Percentiles rank a stretch among this genome's conserved stretches.
Evolutionary conservation across 1,140 invertebrate genomes (phyloP).

Genomic region (Drosophila tropicalis): DNA sequence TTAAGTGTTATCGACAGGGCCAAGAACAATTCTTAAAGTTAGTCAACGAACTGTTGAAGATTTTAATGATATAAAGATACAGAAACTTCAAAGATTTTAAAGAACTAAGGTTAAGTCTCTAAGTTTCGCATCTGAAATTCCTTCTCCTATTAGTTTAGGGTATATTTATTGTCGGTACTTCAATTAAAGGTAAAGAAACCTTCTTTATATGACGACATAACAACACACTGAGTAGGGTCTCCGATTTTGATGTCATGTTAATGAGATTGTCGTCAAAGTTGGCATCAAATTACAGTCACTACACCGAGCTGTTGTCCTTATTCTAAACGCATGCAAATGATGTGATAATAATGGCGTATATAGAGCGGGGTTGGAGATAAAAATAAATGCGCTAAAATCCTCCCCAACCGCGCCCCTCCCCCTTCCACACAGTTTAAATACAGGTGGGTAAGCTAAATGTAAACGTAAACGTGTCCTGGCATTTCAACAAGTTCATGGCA

Average conservation of each 20-base stretch:
- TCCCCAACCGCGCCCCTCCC: conserved; percentile 5
- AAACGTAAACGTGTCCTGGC: conserved; percentile 56
- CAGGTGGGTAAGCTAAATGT: conserved; percentile 51
- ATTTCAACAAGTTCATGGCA: conserved; percentile 51
- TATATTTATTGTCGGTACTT: neutral
- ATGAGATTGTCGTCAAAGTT: conserved; percentile 77
- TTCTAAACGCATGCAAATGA: conserved; percentile 68
- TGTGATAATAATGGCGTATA: conserved; percentile 56
- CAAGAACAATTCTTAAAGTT: too few species aligned
- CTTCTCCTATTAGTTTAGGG: neutral
- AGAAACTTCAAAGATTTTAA: too few species aligned
- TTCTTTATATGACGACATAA: conserved; percentile 26
- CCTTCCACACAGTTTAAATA: conserved; percentile 32
- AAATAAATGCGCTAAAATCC: conserved; percentile 49
- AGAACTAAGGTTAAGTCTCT: too few species aligned
- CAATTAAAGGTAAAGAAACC: neutral
- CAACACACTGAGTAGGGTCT: conserved; percentile 24
- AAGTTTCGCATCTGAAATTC: too few species aligned
- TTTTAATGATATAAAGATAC: too few species aligned
- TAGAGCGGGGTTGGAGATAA: conserved; percentile 22
- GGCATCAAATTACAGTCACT: conserved; percentile 68
- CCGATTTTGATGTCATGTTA: conserved; percentile 66
- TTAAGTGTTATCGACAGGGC: too few species aligned
- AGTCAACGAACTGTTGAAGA: too few species aligned
- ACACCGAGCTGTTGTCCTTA: conserved; percentile 53